Evolutionary conservation across 2,113 vertebrate genomes (phyloP), one percentile per base, ranked within the genome.

Genomic region (Phylloscopus trochiloides): DNA sequence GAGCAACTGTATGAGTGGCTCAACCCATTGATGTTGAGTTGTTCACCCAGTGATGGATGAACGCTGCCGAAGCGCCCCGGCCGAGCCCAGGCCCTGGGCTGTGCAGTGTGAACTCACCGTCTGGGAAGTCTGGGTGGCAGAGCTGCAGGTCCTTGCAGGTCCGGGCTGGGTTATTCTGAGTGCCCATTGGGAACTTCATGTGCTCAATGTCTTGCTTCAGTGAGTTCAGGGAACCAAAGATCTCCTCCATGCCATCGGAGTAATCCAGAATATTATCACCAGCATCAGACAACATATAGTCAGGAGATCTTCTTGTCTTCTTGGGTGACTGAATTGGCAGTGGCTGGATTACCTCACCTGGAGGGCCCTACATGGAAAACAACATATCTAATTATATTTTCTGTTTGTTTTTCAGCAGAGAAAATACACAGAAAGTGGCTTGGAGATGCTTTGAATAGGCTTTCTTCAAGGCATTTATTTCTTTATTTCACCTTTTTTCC

Each of bases 71-170:
- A 52, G 47, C 12, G 50, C 43, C 48, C 65, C 20, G 67, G 71
- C 63, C 93, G 83, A 55, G 51, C 6, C 38, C 42, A 24, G 21
- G 48, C 40, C 50, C 40, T 36, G 57, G 15, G n/a, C 19, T 26
- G 26, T 51, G 66, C 65, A 57, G 11, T 36, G 19, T 24, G 78
- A 73, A 79, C 99, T 47, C 97, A 99, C 99, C 99, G 11, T 99
- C 99, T 22, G 98, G 98, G 97, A 99, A 99, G 87, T 99, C 99
- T 0, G 99, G 99, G 88, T 99, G 99, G 97, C 98, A 98, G 67
- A 99, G 99, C n/a, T 99, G 99, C 93, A 99, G 97, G 47, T 99
- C 99, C 86, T 99, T 99, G 97, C 99, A 99, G 10, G 99, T 99
- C 70, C 99, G 98, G 66, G 99, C 99, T 3, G 99, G 99, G 97